A percentile compares a stretch with the other conserved stretches of the same genome.
Conservation (phyloP, 2,888 invertebrate species). For the Dusona sp. region DNA sequence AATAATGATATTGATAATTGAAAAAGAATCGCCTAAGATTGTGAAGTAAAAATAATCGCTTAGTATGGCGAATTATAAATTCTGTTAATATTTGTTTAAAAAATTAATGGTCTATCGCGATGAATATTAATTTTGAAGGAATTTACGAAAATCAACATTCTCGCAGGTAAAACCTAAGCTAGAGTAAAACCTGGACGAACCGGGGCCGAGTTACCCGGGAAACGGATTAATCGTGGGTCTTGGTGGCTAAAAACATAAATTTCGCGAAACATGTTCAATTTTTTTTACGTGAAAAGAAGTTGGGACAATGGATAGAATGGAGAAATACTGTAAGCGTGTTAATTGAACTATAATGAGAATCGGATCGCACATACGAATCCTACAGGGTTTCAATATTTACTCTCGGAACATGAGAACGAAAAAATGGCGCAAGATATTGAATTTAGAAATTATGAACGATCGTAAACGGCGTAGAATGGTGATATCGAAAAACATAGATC, state of each 20-base stretch:
- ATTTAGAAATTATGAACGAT: not conserved
- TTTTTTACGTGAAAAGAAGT: too few relatives aligned
- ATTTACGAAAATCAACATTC: not conserved
- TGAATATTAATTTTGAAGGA: not conserved
- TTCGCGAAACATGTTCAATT: too few relatives aligned
- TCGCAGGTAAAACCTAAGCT: too few relatives aligned
- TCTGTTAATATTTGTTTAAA: not conserved
- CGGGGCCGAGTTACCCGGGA: too few relatives aligned
- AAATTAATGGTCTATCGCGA: not conserved
- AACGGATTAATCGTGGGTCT: too few relatives aligned
- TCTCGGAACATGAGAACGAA: not conserved
- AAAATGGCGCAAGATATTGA: not conserved
- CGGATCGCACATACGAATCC: not conserved
- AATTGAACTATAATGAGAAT: not conserved
- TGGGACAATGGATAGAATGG: not conserved
- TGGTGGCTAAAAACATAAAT: too few relatives aligned
- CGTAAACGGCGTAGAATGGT: not conserved
- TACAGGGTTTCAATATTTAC: not conserved
- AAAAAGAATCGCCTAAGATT: not conserved
- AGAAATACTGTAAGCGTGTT: not conserved
- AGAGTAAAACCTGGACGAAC: too few relatives aligned
- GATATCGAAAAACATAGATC: not conserved
- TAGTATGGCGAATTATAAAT: not conserved
- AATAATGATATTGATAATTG: not conserved
- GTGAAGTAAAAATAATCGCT: not conserved